Conservation (phyloP, 2,888 invertebrate genomes). For the Laspeyria flexula region DNA sequence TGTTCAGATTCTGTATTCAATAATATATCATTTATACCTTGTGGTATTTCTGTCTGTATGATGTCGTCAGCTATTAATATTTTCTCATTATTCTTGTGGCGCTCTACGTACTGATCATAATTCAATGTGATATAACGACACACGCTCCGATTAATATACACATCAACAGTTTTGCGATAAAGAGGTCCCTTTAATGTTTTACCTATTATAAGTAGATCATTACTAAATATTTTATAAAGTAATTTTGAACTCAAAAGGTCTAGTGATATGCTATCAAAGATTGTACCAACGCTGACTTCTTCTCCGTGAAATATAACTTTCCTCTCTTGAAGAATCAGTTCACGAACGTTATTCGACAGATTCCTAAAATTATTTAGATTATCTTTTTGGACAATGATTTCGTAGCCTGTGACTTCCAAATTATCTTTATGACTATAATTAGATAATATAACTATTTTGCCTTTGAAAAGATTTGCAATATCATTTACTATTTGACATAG, state of each 20-base stretch:
- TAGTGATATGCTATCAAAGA: conserved; percentile 8
- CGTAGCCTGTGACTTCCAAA: background rate
- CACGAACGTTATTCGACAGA: conserved; percentile 9
- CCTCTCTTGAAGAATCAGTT: conserved; percentile 17
- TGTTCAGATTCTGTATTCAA: conserved; percentile 19
- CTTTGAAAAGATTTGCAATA: conserved; percentile 9
- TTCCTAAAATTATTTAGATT: conserved; percentile 16
- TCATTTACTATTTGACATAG: background rate
- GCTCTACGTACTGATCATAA: background rate
- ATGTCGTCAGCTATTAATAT: conserved; percentile 5
- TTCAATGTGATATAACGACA: conserved; percentile 25
- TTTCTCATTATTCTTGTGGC: background rate
- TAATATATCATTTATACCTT: conserved; percentile 15
- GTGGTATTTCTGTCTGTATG: background rate
- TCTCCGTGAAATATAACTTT: conserved; percentile 28
- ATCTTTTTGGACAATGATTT: conserved; percentile 6
- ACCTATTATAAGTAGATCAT: conserved; percentile 21
- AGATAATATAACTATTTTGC: conserved; percentile 21
- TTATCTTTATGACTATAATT: background rate
- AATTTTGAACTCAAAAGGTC: conserved; percentile 18
- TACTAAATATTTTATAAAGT: conserved; percentile 24
- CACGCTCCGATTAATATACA: conserved; percentile 22
- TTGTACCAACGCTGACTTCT: conserved; percentile 5
- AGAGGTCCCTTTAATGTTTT: conserved; percentile 7
- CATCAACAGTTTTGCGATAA: conserved; percentile 18